Base-by-base conservation (phyloP, 53 echinoderm and acorn worm species). In the Henricia sp. region DNA sequence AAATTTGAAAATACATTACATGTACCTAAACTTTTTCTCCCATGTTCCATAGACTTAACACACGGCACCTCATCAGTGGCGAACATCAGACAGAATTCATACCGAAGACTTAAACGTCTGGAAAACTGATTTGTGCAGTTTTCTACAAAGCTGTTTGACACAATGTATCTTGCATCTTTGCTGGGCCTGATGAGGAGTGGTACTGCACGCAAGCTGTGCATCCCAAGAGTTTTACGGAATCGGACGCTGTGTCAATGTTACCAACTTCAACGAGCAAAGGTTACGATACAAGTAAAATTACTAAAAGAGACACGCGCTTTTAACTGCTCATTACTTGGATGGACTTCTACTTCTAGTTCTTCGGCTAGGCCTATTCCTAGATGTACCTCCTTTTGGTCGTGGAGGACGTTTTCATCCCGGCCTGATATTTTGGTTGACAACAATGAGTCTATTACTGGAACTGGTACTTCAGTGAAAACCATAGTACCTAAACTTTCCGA, bases 401-500 rank as follows among this genome's bases (percentile, higher is more conserved):
- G 40, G 58, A 76, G 76, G 76, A 76, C 38, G 28, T 76, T 58
- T 40, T 76, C 76, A 5, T 17, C 76, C 6, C 21, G 34, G 8
- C 28, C 50, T 11, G 53, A 52, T 12, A 36, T 21, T 36, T 35
- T 39, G 10, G n/a, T n/a, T n/a, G 19, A 38, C 24, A 13, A 16
- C 6, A 59, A 57, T 30, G n/a, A 37, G 5, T 67, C 67, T 20
- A 25, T 55, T 16, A 43, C 53, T 14, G 30, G 34, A 12, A 20
- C 50, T 2, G 76, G 48, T 13, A 3, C 48, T 12, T 37, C 42
- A 8, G 42, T 67, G 14, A 86, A 86, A 74, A 1, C 41, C 30
- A 46, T 65, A 16, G 67, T 83, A 51, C 89, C 93, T 35, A 92
- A 89, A 62, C 38, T 60, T 12, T 89, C 91, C 10, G 95, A 92